Evolutionary conservation across 1,140 invertebrate species (phyloP).

Genomic region (Zaprionus ghesquierei): DNA sequence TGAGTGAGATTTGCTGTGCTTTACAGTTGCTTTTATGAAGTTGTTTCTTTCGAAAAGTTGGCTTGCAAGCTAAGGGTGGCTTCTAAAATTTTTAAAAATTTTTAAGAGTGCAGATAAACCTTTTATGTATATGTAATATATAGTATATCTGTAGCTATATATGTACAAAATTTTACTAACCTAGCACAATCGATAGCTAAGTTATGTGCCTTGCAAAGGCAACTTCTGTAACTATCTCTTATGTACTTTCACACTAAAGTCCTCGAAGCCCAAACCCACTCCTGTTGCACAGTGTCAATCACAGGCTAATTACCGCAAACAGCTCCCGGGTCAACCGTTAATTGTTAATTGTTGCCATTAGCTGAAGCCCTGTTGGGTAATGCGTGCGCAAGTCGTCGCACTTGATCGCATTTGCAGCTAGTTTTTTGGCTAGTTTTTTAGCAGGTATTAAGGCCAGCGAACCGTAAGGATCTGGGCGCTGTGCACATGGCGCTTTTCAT

Average conservation of each 20-base stretch:
- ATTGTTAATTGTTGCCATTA: slow-evolving; percentile 42
- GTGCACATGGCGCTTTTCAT: slow-evolving; percentile 36
- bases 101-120: too few relatives aligned
- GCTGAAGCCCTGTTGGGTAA: slow-evolving; percentile 9
- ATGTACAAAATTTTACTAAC: too few relatives aligned
- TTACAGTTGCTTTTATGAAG: too few relatives aligned
- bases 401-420: slow-evolving; percentile 31
- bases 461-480: slow-evolving; percentile 1
- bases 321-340: slow-evolving; percentile 41
- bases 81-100: too few relatives aligned
- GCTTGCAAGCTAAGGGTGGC: not conserved
- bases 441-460: not conserved
- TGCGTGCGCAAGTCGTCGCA: slow-evolving; percentile 3
- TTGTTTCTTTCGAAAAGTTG: too few relatives aligned
- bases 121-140: too few relatives aligned
- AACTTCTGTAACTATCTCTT: too few relatives aligned
- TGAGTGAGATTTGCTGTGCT: too few relatives aligned
- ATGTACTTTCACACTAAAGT: too few relatives aligned
- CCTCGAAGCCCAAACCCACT: not conserved
- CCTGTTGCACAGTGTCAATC: slow-evolving; percentile 47
- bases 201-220: too few relatives aligned
- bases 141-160: too few relatives aligned
- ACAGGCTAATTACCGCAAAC: slow-evolving; percentile 20
- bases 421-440: not conserved
- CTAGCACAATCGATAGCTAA: too few relatives aligned